Base-by-base conservation (phyloP, 2,797 vertebrate genomes). In the Staurois parvus region DNA sequence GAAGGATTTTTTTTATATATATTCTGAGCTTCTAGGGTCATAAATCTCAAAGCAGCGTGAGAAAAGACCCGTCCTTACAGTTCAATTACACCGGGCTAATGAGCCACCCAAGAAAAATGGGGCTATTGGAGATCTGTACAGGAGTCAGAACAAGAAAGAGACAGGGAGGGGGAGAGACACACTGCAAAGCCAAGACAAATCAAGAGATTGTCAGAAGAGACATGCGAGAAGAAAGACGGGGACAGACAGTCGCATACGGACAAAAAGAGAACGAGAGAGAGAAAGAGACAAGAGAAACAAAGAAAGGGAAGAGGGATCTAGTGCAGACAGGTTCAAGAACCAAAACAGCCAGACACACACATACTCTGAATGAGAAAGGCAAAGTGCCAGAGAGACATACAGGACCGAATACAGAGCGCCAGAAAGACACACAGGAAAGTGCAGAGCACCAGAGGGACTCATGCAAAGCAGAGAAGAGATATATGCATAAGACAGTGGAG, bases 51-150 rank as follows among this genome's bases (percentile, higher is more conserved):
- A 72, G 30, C 68, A 48, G 67, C 80, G 68, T 86, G 85, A 86
- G 85, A 86, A 86, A 86, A 79, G 85, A 86, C 68, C 85, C 80
- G 68, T 83, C 79, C 68, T 83, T 86, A 86, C 85, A 86, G 85
- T 86, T 86, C 85, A 83, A 86, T 86, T 86, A 86, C 85, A 86
- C 79, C 74, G 52, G 76, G 66, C 85, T 86, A 86, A 82, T 86
- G 85, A 86, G 74, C 85, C 85, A 77, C 85, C 85, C 74, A 86
- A 72, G 79, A 86, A 86, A 78, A 81, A 86, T 86, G 85, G 79
- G 74, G 85, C 80, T 82, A 77, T 82, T 42, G 34, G 79, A 78
- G 73, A 82, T 77, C 52, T 82, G 79, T 75, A 77, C 64, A 77
- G 78, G 56, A 62, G 34, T 64, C 29, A 56, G 68, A 52, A 81